phyloP scores from a whole-genome alignment of 2,113 vertebrate species.

The Sterna hirundo region DNA sequence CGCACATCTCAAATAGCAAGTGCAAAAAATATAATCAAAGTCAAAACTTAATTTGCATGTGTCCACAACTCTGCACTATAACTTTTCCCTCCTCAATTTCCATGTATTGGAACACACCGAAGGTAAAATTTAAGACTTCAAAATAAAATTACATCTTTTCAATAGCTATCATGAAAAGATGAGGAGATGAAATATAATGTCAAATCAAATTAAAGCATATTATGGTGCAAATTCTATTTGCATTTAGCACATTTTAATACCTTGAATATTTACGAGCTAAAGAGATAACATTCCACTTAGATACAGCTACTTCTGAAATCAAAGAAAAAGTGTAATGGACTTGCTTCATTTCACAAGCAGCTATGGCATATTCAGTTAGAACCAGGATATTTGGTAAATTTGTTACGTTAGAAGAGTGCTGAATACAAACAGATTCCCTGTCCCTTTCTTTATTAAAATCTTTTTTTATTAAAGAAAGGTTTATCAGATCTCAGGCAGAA shows the following conservation, averaged over 20 bases:
- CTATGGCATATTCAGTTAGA: accelerated
- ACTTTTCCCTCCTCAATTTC: slow-evolving; percentile 66
- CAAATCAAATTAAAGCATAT: slow-evolving; percentile 59
- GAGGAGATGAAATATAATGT: slow-evolving; percentile 53
- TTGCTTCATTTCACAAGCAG: not conserved
- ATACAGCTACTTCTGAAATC: not conserved
- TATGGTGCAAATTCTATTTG: slow-evolving; percentile 19
- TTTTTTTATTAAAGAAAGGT: not conserved
- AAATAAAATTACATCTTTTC: slow-evolving; percentile 68
- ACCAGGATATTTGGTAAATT: not conserved
- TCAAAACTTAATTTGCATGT: slow-evolving; percentile 80
- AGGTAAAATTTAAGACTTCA: slow-evolving; percentile 76
- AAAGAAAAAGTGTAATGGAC: not conserved
- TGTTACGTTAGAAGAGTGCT: not conserved
- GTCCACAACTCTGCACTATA: slow-evolving; percentile 57
- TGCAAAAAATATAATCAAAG: slow-evolving; percentile 66
- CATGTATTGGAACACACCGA: slow-evolving; percentile 19
- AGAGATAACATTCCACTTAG: not conserved
- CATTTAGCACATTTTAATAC: slow-evolving; percentile 27
- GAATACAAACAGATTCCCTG: not conserved
- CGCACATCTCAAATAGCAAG: slow-evolving; percentile 34
- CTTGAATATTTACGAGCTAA: not conserved
- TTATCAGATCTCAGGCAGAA: not conserved
- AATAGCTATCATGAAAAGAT: slow-evolving; percentile 58
- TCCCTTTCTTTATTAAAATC: not conserved